Base-by-base conservation (phyloP, 2,797 vertebrate genomes). In the Salarias fasciatus region DNA sequence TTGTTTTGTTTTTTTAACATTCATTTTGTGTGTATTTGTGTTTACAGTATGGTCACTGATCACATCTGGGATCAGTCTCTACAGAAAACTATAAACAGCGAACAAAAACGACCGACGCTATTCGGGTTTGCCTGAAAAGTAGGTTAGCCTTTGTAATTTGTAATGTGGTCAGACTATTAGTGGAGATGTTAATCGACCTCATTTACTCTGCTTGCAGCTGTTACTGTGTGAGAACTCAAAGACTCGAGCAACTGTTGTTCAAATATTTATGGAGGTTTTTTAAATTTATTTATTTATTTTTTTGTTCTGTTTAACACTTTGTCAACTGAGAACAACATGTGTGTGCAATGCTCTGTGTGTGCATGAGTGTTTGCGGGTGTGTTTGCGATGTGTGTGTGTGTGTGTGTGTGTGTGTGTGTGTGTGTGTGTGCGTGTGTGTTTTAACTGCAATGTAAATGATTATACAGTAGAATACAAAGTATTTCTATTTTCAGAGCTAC, bases 1-100 rank as follows among this genome's bases (percentile, higher is more conserved):
- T 35, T 51, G n/a, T 11, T 9, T 33, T 50, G 31, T 28, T 31
- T 24, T 56, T 67, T n/a, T n/a, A n/a, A n/a, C n/a, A n/a, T n/a
- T n/a, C n/a, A n/a, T n/a, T n/a, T n/a, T n/a, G n/a, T n/a, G n/a
- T 52, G 11, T 8, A 11, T 64, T 45, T 71, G 43, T 66, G 63
- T 83, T 82, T 71, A 72, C 60, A 50, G 69, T 58, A 52, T 36
- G 61, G 38, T 54, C 2, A 11, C 28, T 33, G 54, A 72, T 48
- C 37, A 28, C 6, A 45, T 67, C 15, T 57, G 44, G 56, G 36
- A 33, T 18, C 1, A 52, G 24, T 40, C 14, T 76, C 41, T 11
- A 8, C 55, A 5, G 6, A 29, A 24, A 6, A 31, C 3, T 50
- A 63, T 40, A 33, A 14, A 48, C 55, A 9, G 37, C 65, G 38